Base-by-base conservation (phyloP, 2,113 vertebrate genomes). In the Podarcis cretensis region DNA sequence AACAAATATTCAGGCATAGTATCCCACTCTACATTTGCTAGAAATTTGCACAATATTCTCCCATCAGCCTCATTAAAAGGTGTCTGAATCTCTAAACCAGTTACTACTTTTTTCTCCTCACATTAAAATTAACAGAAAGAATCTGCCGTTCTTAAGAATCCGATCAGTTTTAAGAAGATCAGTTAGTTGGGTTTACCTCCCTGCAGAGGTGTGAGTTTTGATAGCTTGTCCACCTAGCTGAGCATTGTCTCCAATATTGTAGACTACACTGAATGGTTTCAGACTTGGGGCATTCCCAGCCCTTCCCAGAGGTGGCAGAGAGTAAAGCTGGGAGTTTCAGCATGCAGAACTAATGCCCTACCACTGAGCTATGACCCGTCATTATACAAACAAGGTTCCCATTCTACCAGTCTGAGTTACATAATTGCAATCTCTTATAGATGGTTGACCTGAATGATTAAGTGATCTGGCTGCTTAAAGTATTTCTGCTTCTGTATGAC, bases 341-440 rank as follows among this genome's bases (percentile, higher is more conserved):
- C 59, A 63, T 63, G 59, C 8, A 63, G 18, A 63, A 20, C 18
- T 63, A 63, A 20, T 63, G 59, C 5, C 18, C 59, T 54, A 10
- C 48, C 48, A 54, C 48, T 54, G 48, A 12, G 48, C 48, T 54
- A 54, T 91, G 57, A 92, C 43, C 88, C 83, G 91, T 86, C 82
- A 88, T 94, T 78, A 3, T 83, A 85, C 87, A 66, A 90, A 91
- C 90, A 77, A 0, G 0, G 82, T 16, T 94, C 81, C 90, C 90
- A 57, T 20, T 6, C 80, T 94, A 92, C 80, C 90, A 92, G 89
- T 75, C 85, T 91, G 83, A 91, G 91, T 82, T 77, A 90, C 76
- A 0, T 90, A 92, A 88, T 90, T 59, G 57, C 71, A 35, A 87
- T 20, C 35, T 35, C 59, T 80, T 37, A 27, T 48, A 35, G n/a